Evolutionary conservation across 2,888 invertebrate species (phyloP), one percentile per base, ranked within the genome.

Genomic region (Acleris laterana): DNA sequence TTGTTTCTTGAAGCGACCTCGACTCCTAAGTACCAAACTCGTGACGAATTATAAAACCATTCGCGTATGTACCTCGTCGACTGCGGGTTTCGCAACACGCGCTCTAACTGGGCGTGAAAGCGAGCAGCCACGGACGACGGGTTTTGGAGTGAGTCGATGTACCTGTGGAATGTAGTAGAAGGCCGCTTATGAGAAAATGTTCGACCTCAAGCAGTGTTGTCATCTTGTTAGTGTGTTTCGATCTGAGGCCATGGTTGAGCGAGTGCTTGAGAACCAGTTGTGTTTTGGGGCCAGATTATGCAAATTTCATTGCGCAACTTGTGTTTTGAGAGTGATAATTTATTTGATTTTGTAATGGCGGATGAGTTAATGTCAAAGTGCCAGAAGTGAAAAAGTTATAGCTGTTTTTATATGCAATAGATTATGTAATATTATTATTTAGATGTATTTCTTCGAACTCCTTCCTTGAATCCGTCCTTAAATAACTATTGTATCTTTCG

Each of bases 171-270:
- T 62, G 38, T 70, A 42, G 69, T 77, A 71, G 79, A 83, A 86
- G 87, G 87, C 80, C 78, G 82, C 70, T 71, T 78, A 84, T 87
- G 88, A 83, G 87, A 87, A 38, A 85, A 80, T 83, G 77, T 79
- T 70, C 82, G 82, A 83, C 85, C 88, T 86, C 85, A 79, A 79
- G 77, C 76, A 76, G 71, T 75, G 80, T 71, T 70, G 78, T 69
- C 72, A 77, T 76, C 75, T 71, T 61, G 71, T 74, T 72, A 71
- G 66, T 61, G 52, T 50, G 58, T 64, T 59, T 59, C 44, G 51
- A 52, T 51, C 66, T 73, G 74, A 75, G 75, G 77, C 55, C 63
- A 20, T 20, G 49, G 62, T 28, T 49, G 62, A 60, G 55, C 19
- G 52, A 60, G 58, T 64, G 65, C 50, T 61, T 57, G 65, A 46